Evolutionary conservation across 2,797 vertebrate species (phyloP).

Genomic region (Acrossocheilus fasciatus): DNA sequence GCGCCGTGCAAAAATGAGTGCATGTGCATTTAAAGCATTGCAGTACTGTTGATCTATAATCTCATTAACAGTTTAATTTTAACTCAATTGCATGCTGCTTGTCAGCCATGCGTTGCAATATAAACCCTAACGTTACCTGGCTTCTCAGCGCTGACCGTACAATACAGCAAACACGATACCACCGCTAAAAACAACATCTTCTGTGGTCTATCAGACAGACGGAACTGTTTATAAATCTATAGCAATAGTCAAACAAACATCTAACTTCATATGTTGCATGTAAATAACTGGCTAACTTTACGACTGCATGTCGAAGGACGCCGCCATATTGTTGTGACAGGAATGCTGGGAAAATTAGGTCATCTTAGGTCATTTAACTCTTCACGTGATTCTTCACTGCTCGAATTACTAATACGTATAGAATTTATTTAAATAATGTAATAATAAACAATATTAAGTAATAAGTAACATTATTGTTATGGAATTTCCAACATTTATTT

Average conservation of each 20-base stretch:
- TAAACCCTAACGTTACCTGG: conserved; percentile 36
- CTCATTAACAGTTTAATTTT: neutral
- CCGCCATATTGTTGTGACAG: conserved; percentile 63
- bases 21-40: neutral
- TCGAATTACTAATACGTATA: neutral
- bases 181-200: conserved; percentile 4
- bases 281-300: conserved; percentile 1
- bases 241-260: neutral
- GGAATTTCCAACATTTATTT: neutral
- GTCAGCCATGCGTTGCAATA: neutral
- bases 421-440: neutral
- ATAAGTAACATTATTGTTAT: neutral
- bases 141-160: conserved; percentile 18
- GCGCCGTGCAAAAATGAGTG: neutral
- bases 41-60: neutral
- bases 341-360: conserved; percentile 56
- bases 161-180: neutral
- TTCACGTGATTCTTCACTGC: neutral
- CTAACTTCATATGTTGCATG: no score
- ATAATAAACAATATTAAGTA: neutral
- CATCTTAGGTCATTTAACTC: neutral
- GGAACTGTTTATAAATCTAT: neutral
- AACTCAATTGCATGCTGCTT: neutral
- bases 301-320: conserved; percentile 28
- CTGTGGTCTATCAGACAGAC: neutral